These are phyloP conservation scores for Chamaea fasciata DNA, from an alignment of 2,113 vertebrate genomes.

Conservation along the genomic window DNA sequence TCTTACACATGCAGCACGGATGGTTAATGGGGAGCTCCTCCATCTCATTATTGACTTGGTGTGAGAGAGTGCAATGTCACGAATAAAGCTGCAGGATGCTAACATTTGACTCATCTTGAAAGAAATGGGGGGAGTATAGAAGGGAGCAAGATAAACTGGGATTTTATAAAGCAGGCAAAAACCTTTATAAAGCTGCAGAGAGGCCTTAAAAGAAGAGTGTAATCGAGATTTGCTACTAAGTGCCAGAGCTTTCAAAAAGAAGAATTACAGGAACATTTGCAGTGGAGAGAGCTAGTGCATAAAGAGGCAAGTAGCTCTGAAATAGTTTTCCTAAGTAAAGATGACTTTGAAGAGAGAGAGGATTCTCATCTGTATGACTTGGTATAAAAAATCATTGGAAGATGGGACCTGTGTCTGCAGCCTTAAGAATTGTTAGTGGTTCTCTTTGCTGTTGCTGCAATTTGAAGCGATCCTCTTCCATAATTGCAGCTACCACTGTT, in stretches of 20 bases:
- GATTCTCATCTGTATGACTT: background rate
- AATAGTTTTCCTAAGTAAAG: background rate
- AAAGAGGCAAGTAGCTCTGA: background rate
- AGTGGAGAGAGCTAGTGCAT: background rate
- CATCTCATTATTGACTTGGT: background rate
- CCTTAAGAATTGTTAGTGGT: background rate
- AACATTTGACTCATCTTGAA: background rate
- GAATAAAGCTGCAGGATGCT: background rate
- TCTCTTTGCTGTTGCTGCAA: background rate
- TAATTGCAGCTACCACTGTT: background rate
- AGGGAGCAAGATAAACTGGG: background rate
- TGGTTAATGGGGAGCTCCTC: background rate
- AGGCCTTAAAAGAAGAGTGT: background rate
- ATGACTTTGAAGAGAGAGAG: background rate
- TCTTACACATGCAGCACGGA: fast-evolving
- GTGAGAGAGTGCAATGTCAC: background rate
- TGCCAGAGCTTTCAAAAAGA: background rate
- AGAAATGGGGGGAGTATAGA: background rate
- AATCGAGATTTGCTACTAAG: background rate
- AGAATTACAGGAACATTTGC: background rate
- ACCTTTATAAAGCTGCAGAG: background rate
- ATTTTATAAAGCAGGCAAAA: background rate
- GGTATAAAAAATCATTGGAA: background rate
- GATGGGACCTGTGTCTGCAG: background rate
- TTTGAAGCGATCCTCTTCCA: background rate